Evolutionary conservation across 2,888 invertebrate genomes (phyloP).

Genomic region (Metacarcinus magister): DNA sequence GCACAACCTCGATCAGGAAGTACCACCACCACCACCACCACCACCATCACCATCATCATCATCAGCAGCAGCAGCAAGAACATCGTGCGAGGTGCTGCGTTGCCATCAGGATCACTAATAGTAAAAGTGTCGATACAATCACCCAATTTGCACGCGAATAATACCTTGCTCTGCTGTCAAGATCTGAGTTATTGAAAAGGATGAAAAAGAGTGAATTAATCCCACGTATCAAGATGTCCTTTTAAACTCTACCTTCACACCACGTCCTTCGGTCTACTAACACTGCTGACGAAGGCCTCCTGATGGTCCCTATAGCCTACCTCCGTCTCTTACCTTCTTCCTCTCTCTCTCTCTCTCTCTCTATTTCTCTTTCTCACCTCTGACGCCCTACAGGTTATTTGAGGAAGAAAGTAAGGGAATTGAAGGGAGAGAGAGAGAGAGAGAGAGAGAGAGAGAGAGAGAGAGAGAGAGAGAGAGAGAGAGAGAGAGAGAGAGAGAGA

Average conservation of each 20-base stretch:
- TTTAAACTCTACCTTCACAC: not conserved
- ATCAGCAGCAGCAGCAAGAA: too few relatives aligned
- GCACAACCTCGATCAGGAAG: not conserved
- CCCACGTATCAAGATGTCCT: not conserved
- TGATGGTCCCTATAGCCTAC: too few relatives aligned
- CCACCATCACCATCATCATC: too few relatives aligned
- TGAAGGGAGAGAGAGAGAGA: too few relatives aligned
- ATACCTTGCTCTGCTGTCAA: not conserved
- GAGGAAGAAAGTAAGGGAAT: too few relatives aligned
- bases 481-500: not conserved
- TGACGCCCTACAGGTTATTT: too few relatives aligned
- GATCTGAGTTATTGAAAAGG: not conserved
- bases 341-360: not conserved
- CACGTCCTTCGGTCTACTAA: too few relatives aligned
- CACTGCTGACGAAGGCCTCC: too few relatives aligned
- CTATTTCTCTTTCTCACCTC: not conserved
- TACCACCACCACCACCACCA: too few relatives aligned
- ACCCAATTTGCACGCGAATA: conserved; percentile 9
- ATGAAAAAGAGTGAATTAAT: not conserved
- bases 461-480: not conserved
- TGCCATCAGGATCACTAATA: not conserved
- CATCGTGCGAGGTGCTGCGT: not conserved
- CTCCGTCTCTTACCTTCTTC: not conserved
- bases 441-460: too few relatives aligned
- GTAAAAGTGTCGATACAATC: not conserved